Evolutionary conservation across 2,888 invertebrate genomes (phyloP).

Genomic region (Drosophila flavopinicola): DNA sequence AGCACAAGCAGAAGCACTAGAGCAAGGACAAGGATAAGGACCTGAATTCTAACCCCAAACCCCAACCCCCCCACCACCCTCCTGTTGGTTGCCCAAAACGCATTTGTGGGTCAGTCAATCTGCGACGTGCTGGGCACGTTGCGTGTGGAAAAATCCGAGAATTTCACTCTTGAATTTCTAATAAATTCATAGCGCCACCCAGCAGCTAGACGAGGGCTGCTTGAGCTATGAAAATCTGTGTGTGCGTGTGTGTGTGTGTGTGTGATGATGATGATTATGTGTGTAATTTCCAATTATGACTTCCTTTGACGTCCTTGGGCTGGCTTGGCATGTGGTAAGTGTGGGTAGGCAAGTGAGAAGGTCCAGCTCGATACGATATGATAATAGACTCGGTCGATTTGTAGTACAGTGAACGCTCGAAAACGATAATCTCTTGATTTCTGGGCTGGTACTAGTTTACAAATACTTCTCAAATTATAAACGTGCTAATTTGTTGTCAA

Average conservation of each 20-base stretch:
- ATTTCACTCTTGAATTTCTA: conserved; percentile 78
- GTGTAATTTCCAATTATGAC: conserved; percentile 78
- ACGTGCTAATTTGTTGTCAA: no score
- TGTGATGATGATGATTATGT: conserved; percentile 57
- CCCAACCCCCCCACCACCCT: neutral
- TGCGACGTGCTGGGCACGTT: conserved; percentile 48
- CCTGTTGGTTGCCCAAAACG: conserved; percentile 12
- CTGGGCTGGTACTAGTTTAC: no score
- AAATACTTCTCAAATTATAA: no score
- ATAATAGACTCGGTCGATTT: conserved; percentile 61
- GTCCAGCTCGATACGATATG: conserved; percentile 7
- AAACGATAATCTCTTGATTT: no score
- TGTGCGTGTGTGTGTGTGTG: conserved; percentile 2
- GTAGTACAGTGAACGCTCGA: no score
- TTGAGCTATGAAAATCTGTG: conserved; percentile 26
- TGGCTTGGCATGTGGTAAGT: neutral
- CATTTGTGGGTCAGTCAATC: conserved; percentile 72
- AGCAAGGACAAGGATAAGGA: neutral
- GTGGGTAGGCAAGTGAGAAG: neutral
- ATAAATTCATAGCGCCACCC: conserved; percentile 68
- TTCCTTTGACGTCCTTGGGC: conserved; percentile 50
- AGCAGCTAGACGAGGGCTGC: conserved; percentile 9
- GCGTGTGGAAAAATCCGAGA: conserved; percentile 66
- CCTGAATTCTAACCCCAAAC: conserved; percentile 1
- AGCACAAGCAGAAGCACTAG: conserved; percentile 5